These are phyloP conservation scores for Syngnathus scovelli DNA, from an alignment of 2,113 vertebrate genomes.

Conservation along the genomic window DNA sequence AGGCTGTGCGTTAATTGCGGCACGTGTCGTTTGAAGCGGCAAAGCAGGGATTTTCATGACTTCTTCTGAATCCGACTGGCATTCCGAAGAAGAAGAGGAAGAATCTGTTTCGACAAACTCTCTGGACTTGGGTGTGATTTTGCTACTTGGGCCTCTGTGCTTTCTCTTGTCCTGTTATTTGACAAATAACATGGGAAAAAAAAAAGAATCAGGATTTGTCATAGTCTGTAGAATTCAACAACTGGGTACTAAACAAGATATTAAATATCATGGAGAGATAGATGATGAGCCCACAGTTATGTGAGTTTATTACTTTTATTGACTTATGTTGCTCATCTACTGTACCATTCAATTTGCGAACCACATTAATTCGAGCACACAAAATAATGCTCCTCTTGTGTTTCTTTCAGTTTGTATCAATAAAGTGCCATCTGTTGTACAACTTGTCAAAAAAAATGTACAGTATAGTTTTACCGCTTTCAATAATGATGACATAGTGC, in stretches of 20 bases:
- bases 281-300: neutral
- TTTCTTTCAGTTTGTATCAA: neutral
- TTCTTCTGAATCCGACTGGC: conserved; percentile 89
- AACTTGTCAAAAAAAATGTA: neutral
- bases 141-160: conserved; percentile 84
- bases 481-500: conserved; percentile 26
- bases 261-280: neutral
- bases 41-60: conserved; percentile 75
- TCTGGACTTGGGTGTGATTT: conserved; percentile 87
- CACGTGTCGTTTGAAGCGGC: conserved; percentile 32
- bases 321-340: neutral
- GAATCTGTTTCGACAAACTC: conserved; percentile 97
- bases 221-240: neutral
- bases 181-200: conserved; percentile 9
- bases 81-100: conserved; percentile 91
- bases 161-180: conserved; percentile 83
- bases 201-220: conserved; percentile 8
- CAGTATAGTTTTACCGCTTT: conserved; percentile 5
- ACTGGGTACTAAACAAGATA: neutral
- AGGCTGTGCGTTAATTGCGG: conserved; percentile 38
- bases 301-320: neutral
- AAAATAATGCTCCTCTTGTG: neutral
- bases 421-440: neutral
- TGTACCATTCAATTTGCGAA: neutral
- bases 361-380: neutral